These are phyloP conservation scores for Ceratosolen fusciceps DNA, from an alignment of 1,140 invertebrate species.

Conservation along the genomic window DNA sequence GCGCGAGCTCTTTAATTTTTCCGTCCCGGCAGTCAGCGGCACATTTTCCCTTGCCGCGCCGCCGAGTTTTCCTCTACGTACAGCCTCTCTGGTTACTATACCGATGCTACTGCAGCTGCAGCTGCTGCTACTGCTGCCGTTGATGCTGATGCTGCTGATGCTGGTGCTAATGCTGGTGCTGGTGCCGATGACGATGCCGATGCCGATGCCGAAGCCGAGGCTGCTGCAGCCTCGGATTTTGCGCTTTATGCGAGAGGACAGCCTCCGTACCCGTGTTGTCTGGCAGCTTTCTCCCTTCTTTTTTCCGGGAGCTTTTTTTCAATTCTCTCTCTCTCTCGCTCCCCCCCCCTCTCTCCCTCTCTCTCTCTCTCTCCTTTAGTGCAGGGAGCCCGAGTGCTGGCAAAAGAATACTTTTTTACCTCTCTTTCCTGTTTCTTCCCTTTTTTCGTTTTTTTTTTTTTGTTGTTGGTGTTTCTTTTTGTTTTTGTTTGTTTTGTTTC, in stretches of 20 bases:
- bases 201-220: background rate
- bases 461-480: background rate
- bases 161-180: background rate
- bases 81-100: background rate
- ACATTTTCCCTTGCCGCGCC: background rate
- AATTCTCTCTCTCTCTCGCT: background rate
- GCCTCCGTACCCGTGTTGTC: conserved; percentile 13
- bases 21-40: background rate
- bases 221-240: conserved; percentile 14
- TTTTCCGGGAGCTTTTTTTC: background rate
- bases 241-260: conserved; percentile 1
- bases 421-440: background rate
- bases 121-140: background rate
- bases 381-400: background rate
- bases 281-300: background rate
- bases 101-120: background rate
- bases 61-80: background rate
- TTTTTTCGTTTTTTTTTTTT: background rate
- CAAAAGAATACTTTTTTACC: conserved; percentile 11
- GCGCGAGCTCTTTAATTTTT: conserved; percentile 20
- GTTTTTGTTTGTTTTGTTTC: background rate
- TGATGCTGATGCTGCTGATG: background rate
- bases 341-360: too few species aligned
- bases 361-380: background rate
- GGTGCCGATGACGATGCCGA: too few species aligned